These are phyloP conservation scores for Pangasius mekongensis DNA, from an alignment of 2,797 vertebrate species.

Conservation along the genomic window DNA sequence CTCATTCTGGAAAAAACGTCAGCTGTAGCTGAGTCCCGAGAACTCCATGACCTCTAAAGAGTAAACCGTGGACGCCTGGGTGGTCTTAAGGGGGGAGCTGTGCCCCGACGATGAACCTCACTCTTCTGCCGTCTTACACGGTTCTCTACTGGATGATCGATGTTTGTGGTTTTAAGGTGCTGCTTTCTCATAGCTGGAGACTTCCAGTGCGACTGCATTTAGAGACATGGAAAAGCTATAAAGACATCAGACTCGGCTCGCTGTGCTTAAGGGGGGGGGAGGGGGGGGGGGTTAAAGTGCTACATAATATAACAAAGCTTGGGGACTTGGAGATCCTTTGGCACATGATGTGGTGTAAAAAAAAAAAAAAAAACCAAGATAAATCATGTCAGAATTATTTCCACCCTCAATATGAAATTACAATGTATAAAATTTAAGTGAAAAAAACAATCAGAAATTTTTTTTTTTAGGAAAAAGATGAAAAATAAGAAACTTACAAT, in stretches of 20 bases:
- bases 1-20: neutral
- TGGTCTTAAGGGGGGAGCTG: neutral
- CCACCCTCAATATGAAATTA: too few species aligned
- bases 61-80: neutral
- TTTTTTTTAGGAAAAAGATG: too few species aligned
- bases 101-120: neutral
- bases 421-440: too few species aligned
- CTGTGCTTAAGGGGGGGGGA: neutral
- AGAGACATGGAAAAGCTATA: slow-evolving; percentile 27
- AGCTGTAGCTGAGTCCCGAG: neutral
- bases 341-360: too few species aligned
- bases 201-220: slow-evolving; percentile 60
- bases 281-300: slow-evolving; percentile 20
- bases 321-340: slow-evolving; percentile 1
- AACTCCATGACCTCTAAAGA: neutral
- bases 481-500: too few species aligned
- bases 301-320: slow-evolving; percentile 14
- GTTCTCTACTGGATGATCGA: slow-evolving; percentile 68
- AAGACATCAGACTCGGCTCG: slow-evolving; percentile 38
- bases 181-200: slow-evolving; percentile 67
- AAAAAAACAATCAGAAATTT: too few species aligned
- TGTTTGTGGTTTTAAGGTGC: slow-evolving; percentile 41
- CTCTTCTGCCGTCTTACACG: neutral
- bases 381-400: too few species aligned
- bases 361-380: too few species aligned